Conservation (phyloP, 2,113 vertebrate species). For the Lamprotornis superbus region DNA sequence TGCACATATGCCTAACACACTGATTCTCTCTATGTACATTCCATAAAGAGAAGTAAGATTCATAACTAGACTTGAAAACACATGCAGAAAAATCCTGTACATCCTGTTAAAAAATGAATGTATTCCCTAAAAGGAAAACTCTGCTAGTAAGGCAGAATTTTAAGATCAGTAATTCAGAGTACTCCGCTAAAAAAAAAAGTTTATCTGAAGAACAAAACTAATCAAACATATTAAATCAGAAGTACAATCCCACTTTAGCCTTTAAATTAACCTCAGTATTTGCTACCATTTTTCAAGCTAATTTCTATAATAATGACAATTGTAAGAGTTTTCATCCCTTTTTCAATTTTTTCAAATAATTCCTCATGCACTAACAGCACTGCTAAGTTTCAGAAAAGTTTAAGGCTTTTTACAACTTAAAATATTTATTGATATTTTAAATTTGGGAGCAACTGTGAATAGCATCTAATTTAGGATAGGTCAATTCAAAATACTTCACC, state of each 20-base stretch:
- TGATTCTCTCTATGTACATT: not conserved
- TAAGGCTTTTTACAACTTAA: not conserved
- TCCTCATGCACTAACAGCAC: conserved; percentile 41
- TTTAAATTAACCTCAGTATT: not conserved
- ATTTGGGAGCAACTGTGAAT: conserved; percentile 1
- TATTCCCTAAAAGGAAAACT: not conserved
- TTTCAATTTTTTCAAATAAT: not conserved
- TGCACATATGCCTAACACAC: not conserved
- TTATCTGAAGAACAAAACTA: not conserved
- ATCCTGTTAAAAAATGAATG: not conserved
- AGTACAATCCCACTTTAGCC: not conserved
- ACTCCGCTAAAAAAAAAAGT: not conserved
- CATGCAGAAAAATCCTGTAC: conserved; percentile 13
- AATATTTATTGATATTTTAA: not conserved
- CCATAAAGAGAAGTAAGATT: not conserved
- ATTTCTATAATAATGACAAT: not conserved
- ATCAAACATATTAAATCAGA: not conserved
- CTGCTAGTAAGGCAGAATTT: not conserved
- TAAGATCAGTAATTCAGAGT: not conserved
- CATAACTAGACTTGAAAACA: not conserved
- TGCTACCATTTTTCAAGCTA: not conserved
- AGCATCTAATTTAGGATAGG: conserved; percentile 51
- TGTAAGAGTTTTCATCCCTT: not conserved
- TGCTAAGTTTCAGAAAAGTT: conserved; percentile 16
- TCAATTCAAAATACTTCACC: conserved; percentile 45